A percentile compares a stretch with the other conserved stretches of the same genome.
These are phyloP conservation scores for Habropoda laboriosa DNA, from an alignment of 1,140 invertebrate genomes.

Conservation along the genomic window DNA sequence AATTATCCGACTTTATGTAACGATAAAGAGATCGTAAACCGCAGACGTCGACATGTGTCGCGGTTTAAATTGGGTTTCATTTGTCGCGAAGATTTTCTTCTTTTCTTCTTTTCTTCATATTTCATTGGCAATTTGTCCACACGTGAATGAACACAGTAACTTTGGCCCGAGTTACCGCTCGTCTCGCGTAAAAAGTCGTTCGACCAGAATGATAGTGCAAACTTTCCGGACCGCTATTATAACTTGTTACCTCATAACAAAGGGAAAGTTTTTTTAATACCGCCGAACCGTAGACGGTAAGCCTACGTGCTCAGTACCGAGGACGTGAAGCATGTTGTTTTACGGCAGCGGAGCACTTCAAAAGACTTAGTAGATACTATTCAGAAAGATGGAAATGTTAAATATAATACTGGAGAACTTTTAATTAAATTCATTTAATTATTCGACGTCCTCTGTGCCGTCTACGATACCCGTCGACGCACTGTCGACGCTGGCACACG, in stretches of 20 bases:
- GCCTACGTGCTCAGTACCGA: background rate
- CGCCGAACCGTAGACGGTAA: slow-evolving; percentile 12
- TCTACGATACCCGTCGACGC: no score
- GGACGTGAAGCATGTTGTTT: background rate
- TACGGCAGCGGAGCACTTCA: background rate
- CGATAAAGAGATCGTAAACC: no score
- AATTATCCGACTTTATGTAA: no score
- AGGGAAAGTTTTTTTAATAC: slow-evolving; percentile 47
- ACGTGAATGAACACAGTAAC: slow-evolving; percentile 6
- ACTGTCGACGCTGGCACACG: no score
- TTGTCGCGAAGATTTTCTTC: background rate
- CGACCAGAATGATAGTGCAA: slow-evolving; percentile 25
- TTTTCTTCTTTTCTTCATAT: slow-evolving; percentile 12
- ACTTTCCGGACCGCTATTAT: slow-evolving; percentile 32
- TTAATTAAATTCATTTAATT: no score
- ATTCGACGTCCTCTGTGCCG: no score
- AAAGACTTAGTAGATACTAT: slow-evolving; percentile 16
- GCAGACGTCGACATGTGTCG: no score
- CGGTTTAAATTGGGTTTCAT: background rate
- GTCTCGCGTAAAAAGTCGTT: slow-evolving; percentile 24
- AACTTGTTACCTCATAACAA: slow-evolving; percentile 46
- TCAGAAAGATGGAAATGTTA: background rate
- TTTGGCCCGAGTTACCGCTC: background rate
- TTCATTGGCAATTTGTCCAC: slow-evolving; percentile 25
- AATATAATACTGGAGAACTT: background rate